Evolutionary conservation across 1,140 invertebrate genomes (phyloP).

Genomic region (Polypedilum vanderplanki): DNA sequence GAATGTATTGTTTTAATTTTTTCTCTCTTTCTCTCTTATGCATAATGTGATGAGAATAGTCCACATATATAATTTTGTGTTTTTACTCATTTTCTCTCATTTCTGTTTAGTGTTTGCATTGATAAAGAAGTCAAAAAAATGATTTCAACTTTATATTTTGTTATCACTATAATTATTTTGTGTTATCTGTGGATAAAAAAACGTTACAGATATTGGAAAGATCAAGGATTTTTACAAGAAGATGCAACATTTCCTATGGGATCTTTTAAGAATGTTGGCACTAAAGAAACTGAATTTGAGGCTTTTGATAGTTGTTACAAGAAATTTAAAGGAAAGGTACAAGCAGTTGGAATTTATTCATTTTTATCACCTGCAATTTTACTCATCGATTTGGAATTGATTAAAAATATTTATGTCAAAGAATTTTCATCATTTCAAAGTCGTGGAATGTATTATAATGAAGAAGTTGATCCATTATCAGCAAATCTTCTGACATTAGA

Average conservation of each 20-base stretch:
- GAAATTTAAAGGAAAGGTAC: background rate
- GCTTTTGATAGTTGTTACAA: constrained; percentile 23
- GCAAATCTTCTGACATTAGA: constrained; percentile 36
- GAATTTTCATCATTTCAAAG: constrained; percentile 34
- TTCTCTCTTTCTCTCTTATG: too few species aligned
- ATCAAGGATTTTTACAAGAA: constrained; percentile 36
- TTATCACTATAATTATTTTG: background rate
- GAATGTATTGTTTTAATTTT: background rate
- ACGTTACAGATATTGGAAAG: constrained; percentile 42
- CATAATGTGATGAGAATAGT: too few species aligned
- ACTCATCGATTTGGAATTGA: constrained; percentile 35
- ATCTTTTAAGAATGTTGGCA: constrained; percentile 33
- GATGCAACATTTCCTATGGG: constrained; percentile 41
- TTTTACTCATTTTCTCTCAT: too few species aligned
- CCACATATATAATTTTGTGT: too few species aligned
- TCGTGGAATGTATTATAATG: constrained; percentile 30
- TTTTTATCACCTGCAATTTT: constrained; percentile 36
- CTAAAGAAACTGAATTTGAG: background rate
- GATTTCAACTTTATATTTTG: too few species aligned
- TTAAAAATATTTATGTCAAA: constrained; percentile 35
- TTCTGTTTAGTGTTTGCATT: too few species aligned
- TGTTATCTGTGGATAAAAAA: constrained; percentile 34
- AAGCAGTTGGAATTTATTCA: constrained; percentile 35
- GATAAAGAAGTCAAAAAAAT: too few species aligned
- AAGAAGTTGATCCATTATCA: constrained; percentile 29